Evolutionary conservation across 2,797 vertebrate genomes (phyloP).

Genomic region (Neoniphon sammara): DNA sequence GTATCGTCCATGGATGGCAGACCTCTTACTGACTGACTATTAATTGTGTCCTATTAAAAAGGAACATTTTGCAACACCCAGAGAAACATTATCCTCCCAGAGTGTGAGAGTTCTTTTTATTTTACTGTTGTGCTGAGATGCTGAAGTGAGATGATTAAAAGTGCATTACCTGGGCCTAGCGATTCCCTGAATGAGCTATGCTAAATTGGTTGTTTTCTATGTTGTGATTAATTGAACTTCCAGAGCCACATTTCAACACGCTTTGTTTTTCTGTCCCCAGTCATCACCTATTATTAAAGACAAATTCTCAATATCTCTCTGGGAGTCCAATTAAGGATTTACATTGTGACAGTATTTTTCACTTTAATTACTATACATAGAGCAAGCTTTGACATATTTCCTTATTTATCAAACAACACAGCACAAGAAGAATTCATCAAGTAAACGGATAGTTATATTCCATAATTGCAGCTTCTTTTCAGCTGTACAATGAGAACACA

Average conservation of each 20-base stretch:
- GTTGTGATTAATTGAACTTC: slow-evolving; percentile 98
- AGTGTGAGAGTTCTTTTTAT: slow-evolving; percentile 64
- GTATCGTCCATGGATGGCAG: slow-evolving; percentile 31
- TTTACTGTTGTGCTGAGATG: slow-evolving; percentile 81
- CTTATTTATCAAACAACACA: slow-evolving; percentile 99
- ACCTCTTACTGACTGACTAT: slow-evolving; percentile 62
- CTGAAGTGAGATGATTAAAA: slow-evolving; percentile 98
- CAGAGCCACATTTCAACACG: slow-evolving; percentile 94
- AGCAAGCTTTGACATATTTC: slow-evolving; percentile 94
- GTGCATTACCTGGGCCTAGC: slow-evolving; percentile 96
- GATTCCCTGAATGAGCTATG: slow-evolving; percentile 97
- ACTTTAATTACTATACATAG: slow-evolving; percentile 99
- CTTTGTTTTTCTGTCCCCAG: slow-evolving; percentile 99
- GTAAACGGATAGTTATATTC: slow-evolving; percentile 94
- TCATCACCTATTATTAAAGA: slow-evolving; percentile 99
- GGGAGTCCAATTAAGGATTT: slow-evolving; percentile 99
- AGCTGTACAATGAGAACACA: slow-evolving; percentile 88
- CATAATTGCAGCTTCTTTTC: slow-evolving; percentile 90
- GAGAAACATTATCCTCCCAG: slow-evolving; percentile 76
- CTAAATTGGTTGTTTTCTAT: slow-evolving; percentile 98
- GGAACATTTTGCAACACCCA: slow-evolving; percentile 67
- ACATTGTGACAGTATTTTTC: slow-evolving; percentile 99
- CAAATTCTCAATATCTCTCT: slow-evolving; percentile 99
- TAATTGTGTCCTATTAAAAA: slow-evolving; percentile 73
- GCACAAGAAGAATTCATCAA: slow-evolving; percentile 96